Base-by-base conservation (phyloP, 2,888 invertebrate genomes). In the Altica lythri region DNA sequence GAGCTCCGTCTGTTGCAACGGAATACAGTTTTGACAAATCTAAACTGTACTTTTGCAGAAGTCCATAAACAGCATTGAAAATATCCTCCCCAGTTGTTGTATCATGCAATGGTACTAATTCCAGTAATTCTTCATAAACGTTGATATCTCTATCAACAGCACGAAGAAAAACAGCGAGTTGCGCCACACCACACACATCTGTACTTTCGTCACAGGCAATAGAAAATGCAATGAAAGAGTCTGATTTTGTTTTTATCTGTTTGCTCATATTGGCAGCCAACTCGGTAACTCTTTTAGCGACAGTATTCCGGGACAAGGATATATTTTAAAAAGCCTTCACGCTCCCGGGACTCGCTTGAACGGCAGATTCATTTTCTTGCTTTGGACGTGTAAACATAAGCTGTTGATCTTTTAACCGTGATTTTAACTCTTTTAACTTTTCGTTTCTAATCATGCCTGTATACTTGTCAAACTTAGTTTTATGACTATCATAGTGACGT, bases 41-140 rank as follows among this genome's bases (percentile, higher is more conserved):
- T 35, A 35, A 35, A 35, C 13, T 35, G 5, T 14, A 13, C 9
- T 35, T 22, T 14, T 14, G 14, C n/a, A 38, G 12, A 18, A 18
- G 22, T 12, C 18, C 38, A 10, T n/a, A 2, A 38, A 38, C 38
- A 38, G 3, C 3, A 22, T 10, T 18, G 18, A 38, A 35, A 3
- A 38, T 10, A 22, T 38, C 38, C 4, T 38, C 14, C 6, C 12
- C 38, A 14, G 38, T 18, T 6, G 38, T 38, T 14, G 19, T 38
- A 27, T 12, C 44, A 30, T n/a, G 10, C 32, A 30, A 29, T n/a
- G 44, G 13, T 16, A 30, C 16, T 30, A 44, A 8, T 13, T 30
- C 16, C 14, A 44, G 19, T 16, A 44, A 30, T 44, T 44, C 30
- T 2, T 44, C 30, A 30, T 14, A 27, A 44, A 44, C 29, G 2